phyloP scores from a whole-genome alignment of 2,888 invertebrate species.

The Microplitis manilae region DNA sequence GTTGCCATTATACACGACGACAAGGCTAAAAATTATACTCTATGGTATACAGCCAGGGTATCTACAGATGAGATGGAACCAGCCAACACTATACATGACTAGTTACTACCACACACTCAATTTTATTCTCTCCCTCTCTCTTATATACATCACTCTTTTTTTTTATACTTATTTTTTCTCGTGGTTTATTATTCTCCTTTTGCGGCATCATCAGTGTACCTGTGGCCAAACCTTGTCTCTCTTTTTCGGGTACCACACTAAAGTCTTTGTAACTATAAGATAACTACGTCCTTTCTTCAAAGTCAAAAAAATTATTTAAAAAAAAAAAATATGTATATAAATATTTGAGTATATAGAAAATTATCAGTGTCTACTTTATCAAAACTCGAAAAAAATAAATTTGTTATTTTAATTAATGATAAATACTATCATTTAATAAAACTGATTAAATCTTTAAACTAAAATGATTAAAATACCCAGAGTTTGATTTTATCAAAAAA shows the following conservation, averaged over 20 bases:
- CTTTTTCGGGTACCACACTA: slow-evolving; percentile 11
- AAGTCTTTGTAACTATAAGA: slow-evolving; percentile 13
- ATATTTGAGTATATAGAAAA: no score
- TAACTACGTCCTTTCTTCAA: not conserved
- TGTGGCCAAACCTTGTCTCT: slow-evolving; percentile 25
- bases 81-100: not conserved
- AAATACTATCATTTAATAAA: not conserved
- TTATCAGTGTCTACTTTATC: no score
- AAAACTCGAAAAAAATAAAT: not conserved
- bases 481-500: slow-evolving; percentile 1
- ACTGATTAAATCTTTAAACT: not conserved
- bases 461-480: not conserved
- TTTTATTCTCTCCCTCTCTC: not conserved
- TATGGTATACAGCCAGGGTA: slow-evolving; percentile 8
- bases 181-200: slow-evolving; percentile 22
- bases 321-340: no score
- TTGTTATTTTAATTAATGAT: not conserved
- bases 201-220: slow-evolving; percentile 21
- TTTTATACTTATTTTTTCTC: slow-evolving; percentile 14
- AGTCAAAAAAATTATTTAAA: no score
- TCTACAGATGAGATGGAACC: not conserved
- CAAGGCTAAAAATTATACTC: slow-evolving; percentile 35
- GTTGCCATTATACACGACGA: slow-evolving; percentile 66
- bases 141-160: slow-evolving; percentile 3
- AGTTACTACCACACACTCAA: slow-evolving; percentile 21